Base-by-base conservation (phyloP, 1,140 invertebrate genomes). In the Reticulitermes speratus region DNA sequence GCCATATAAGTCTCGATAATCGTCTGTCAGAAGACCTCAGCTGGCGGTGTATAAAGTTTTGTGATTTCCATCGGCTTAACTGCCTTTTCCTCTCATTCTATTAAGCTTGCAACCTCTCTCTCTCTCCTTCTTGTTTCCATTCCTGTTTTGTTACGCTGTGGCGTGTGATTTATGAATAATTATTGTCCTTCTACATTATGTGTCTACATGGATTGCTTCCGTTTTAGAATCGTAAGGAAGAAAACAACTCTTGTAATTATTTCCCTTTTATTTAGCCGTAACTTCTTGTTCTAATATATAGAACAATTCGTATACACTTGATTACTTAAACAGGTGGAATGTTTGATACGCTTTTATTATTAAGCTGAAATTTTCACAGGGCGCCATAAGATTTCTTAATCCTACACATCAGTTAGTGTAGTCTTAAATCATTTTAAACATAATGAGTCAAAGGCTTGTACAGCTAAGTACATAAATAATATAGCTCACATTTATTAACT, bases 191-290 rank as follows among this genome's bases (percentile, higher is more conserved):
- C n/a, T 75, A 30, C 30, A 75, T 75, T 75, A 30, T 75, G 65
- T 75, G 65, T 75, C 65, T 75, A 75, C 65, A 75, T 75, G n/a
- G 65, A 75, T 30, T 75, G 65, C 65, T 75, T 75, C 65, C 65
- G 65, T 75, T 75, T n/a, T 75, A 75, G 65, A 75, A 25, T 75
- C 9, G 25, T 25, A 75, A 75, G 65, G n/a, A 25, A 25, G 65
- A 75, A 75, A 75, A 75, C 65, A 30, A 30, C n/a, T 75, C 25
- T 14, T 75, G 65, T 75, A n/a, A 75, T 75, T 30, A 25, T 16
- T 30, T 75, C 65, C n/a, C 14, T 75, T 75, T 75, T 75, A 75
- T 75, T n/a, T 75, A 30, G n/a, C 30, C n/a, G n/a, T 6, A 30
- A n/a, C 25, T 75, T 6, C 25, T 16, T 75, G 65, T 75, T 75